phyloP scores from a whole-genome alignment of 2,797 vertebrate genomes.

The Bradypodion ventrale region DNA sequence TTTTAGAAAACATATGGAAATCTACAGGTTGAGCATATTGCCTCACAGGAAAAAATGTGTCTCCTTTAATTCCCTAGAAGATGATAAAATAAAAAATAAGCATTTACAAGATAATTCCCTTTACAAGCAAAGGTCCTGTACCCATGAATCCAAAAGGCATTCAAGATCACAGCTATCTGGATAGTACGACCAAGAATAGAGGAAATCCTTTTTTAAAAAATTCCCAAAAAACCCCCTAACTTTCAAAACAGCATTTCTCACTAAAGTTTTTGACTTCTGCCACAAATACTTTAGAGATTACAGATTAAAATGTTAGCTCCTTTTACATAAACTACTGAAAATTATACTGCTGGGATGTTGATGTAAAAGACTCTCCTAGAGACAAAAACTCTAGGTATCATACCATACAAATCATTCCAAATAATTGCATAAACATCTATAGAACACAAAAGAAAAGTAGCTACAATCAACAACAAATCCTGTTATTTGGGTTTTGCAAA shows the following conservation, averaged over 20 bases:
- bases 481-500: too few species aligned
- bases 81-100: conserved; percentile 5
- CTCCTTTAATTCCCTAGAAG: background rate
- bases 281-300: conserved; percentile 24
- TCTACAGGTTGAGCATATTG: too few species aligned
- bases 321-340: conserved; percentile 32
- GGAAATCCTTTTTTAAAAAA: background rate
- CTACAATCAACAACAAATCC: too few species aligned
- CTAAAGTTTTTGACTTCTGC: conserved; percentile 45
- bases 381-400: background rate
- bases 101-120: background rate
- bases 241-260: conserved; percentile 21
- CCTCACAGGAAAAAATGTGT: background rate
- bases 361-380: background rate
- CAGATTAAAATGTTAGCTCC: conserved; percentile 1
- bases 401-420: background rate
- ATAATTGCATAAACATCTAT: background rate
- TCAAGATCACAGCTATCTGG: background rate
- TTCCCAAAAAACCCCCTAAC: background rate
- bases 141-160: background rate
- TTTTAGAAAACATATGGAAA: too few species aligned
- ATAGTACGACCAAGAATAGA: conserved; percentile 4
- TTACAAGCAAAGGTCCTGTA: background rate
- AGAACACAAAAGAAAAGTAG: too few species aligned
- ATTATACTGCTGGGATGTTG: background rate